Evolutionary conservation across 2,888 invertebrate genomes (phyloP), one percentile per base, ranked within the genome.

Genomic region (Salticus scenicus): DNA sequence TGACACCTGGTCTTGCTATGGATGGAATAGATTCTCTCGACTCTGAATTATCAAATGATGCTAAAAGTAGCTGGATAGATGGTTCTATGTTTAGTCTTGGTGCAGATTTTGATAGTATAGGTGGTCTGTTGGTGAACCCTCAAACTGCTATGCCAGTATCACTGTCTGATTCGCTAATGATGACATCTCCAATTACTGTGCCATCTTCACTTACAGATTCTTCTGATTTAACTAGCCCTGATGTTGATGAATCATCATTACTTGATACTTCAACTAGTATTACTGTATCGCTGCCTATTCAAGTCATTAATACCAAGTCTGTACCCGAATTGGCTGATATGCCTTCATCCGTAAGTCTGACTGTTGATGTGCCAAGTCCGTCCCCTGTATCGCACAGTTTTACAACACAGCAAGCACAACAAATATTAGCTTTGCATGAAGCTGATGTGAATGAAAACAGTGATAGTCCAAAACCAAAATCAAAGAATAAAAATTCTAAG

Each of bases 121-220:
- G 76, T 1, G 88, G 76, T 17, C 20, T 88, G 7, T 42, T 88
- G 30, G 88, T 88, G 24, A 87, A 88, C 57, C 88, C 88, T 5
- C 87, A 87, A 79, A 88, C 88, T 28, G 88, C 81, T 20, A 66
- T 88, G 41, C 88, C 88, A n/a, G 70, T 87, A 7, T 73, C 84
- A 17, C n/a, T 77, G 30, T 47, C 76, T 7, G 51, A 66, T 20
- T 37, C 79, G 4, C 28, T 70, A 17, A 63, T 33, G 30, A 47
- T 67, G 30, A 64, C 82, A 1, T 63, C 70, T 17, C 64, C 71
- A 20, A 24, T 57, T 24, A 47, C 74, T 42, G 33, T 72, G n/a
- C 42, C 77, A 8, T 37, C 72, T 14, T 41, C 69, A 33, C 5
- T 66, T 24, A 47, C 41, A 41, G 70, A 42, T 24, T 33, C 30